These are phyloP conservation scores for Platichthys flesus DNA, from an alignment of 2,113 vertebrate species.

Conservation along the genomic window DNA sequence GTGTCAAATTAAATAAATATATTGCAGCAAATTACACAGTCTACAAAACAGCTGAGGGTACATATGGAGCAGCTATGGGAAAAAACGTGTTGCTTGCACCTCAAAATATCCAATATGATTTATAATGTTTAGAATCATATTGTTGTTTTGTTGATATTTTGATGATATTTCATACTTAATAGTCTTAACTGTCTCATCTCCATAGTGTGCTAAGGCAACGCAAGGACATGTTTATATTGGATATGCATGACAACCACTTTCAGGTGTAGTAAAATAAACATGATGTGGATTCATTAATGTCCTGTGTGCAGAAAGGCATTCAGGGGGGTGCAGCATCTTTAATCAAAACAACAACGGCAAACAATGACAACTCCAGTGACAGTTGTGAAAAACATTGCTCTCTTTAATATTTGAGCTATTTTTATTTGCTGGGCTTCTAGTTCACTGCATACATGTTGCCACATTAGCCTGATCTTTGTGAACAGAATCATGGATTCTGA, in stretches of 20 bases:
- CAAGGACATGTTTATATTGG: conserved; percentile 3
- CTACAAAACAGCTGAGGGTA: not conserved
- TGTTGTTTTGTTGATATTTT: not conserved
- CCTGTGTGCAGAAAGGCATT: conserved; percentile 16
- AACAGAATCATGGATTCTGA: not conserved
- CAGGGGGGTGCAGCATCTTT: conserved; percentile 9
- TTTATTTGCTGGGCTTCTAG: conserved; percentile 30
- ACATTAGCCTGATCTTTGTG: conserved; percentile 27
- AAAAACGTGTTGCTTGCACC: not conserved
- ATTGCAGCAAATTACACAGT: not conserved
- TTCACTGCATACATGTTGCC: conserved; percentile 35
- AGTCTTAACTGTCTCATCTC: not conserved
- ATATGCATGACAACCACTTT: conserved; percentile 3
- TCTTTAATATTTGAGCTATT: conserved; percentile 53
- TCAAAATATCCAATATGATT: no score
- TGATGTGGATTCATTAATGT: not conserved
- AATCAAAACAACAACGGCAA: conserved; percentile 50
- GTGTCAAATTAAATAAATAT: not conserved
- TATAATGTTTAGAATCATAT: no score
- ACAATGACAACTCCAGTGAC: conserved; percentile 24
- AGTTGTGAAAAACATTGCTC: conserved; percentile 18
- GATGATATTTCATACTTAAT: not conserved
- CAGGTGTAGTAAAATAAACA: not conserved
- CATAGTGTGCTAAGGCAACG: not conserved
- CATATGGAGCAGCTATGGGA: not conserved